Conservation (phyloP, 2,888 invertebrate species). For the Dicranocentrus wangi region DNA sequence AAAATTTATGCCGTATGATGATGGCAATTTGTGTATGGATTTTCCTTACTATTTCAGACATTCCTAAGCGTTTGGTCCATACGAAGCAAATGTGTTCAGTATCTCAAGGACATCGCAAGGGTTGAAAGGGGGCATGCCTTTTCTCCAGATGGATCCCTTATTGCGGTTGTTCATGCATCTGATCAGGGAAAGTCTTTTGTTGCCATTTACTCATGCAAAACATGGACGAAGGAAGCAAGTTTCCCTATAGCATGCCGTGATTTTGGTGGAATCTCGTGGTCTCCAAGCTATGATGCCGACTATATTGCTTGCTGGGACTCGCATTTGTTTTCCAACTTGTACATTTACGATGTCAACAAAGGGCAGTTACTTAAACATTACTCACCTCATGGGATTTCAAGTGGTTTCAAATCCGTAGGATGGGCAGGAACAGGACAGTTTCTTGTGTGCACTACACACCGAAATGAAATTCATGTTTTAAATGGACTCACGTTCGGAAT, state of each 20-base stretch:
- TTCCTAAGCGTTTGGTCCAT: slow-evolving; percentile 67
- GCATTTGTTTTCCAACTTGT: slow-evolving; percentile 61
- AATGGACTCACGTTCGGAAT: slow-evolving; percentile 65
- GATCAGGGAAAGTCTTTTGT: slow-evolving; percentile 18
- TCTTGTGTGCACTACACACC: slow-evolving; percentile 50
- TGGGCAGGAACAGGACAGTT: slow-evolving; percentile 59
- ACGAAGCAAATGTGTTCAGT: slow-evolving; percentile 10
- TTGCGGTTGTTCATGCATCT: slow-evolving; percentile 55
- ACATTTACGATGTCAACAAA: slow-evolving; percentile 47
- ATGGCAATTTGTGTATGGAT: no score
- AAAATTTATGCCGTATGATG: no score
- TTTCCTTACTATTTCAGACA: slow-evolving; percentile 42
- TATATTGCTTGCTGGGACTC: slow-evolving; percentile 61
- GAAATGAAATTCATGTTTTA: slow-evolving; percentile 57
- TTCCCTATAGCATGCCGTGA: slow-evolving; percentile 45
- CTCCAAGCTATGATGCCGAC: slow-evolving; percentile 28
- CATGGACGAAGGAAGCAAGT: slow-evolving; percentile 12
- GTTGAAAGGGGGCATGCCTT: slow-evolving; percentile 48
- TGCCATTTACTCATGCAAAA: slow-evolving; percentile 50
- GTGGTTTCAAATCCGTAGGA: slow-evolving; percentile 46
- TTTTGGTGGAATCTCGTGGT: slow-evolving; percentile 58
- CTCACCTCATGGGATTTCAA: slow-evolving; percentile 61
- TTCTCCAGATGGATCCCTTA: slow-evolving; percentile 41
- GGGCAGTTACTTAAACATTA: slow-evolving; percentile 61
- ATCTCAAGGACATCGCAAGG: slow-evolving; percentile 56